Base-by-base conservation (phyloP, 2,797 vertebrate genomes). In the Onychomys leucogaster region DNA sequence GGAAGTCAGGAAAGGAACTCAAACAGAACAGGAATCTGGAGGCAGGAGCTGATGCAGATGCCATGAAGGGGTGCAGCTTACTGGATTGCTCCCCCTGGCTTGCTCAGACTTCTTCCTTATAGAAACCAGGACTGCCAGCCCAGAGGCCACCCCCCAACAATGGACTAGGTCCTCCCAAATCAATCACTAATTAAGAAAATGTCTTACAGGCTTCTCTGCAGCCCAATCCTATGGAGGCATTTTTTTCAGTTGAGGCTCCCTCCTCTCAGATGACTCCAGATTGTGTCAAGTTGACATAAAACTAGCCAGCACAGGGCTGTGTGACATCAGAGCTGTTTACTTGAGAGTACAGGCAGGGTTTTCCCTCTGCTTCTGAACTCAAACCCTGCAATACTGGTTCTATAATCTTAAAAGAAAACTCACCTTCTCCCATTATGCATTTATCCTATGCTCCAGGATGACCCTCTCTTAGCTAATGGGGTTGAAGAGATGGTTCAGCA, bases 321-420 rank as follows among this genome's bases (percentile, higher is more conserved):
- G 59, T 32, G 37, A 83, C 57, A 63, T 80, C 78, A 82, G 55
- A 82, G 55, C 27, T 78, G 37, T 77, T 96, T 89, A 49, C 71
- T 57, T 71, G 75, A 52, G 46, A 77, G 29, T 88, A 46, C 29
- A 84, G 76, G n/a, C 27, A 67, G 32, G 14, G 32, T 75, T 80
- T n/a, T 17, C 16, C 1, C 78, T 61, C 34, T 46, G 5, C 69
- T 95, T 84, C 77, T 78, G 69, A 85, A 94, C 27, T 88, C 41
- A 41, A 80, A 78, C 5, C 9, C 49, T 94, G 32, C 82, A 41
- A 65, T 82, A 86, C 9, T 46, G 17, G 67, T 85, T 61, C 76
- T 95, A 61, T 69, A 89, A 77, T 94, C 91, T 94, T 73, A 52
- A 82, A 97, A 91, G 52, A 84, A 94, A 85, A 49, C 61, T 23